phyloP scores from a whole-genome alignment of 1,140 invertebrate genomes.

The Dendrolimus punctatus region DNA sequence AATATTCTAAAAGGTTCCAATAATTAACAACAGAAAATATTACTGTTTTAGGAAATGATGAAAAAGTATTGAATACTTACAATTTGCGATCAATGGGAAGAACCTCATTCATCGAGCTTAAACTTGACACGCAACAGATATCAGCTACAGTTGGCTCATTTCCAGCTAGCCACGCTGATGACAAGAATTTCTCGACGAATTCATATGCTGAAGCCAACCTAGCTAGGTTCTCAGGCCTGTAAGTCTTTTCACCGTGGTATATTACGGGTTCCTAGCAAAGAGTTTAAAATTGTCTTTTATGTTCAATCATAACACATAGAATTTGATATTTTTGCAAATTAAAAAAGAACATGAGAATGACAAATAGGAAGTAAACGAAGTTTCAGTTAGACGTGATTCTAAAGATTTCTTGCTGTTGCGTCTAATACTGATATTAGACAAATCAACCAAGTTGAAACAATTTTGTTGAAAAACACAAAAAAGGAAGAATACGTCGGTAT shows the following conservation, averaged over 20 bases:
- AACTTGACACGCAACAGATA: constrained; percentile 67
- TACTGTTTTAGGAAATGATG: neutral
- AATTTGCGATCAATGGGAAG: constrained; percentile 17
- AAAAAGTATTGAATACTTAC: constrained; percentile 11
- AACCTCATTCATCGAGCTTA: constrained; percentile 30
- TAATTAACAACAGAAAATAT: no score
- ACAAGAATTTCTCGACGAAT: constrained; percentile 71
- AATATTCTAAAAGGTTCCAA: neutral
- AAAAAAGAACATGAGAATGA: no score
- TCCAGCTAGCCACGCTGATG: constrained; percentile 68
- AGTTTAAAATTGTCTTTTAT: neutral
- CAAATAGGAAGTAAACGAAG: no score
- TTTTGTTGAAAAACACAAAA: no score
- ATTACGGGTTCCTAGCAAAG: constrained; percentile 8
- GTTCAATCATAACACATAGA: neutral
- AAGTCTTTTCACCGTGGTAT: constrained; percentile 6
- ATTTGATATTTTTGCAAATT: neutral
- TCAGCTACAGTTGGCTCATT: constrained; percentile 77
- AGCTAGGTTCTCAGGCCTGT: constrained; percentile 14
- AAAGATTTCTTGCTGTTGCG: no score
- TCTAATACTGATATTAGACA: no score
- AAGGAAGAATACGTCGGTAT: no score
- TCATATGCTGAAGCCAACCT: constrained; percentile 69
- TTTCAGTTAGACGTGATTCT: no score
- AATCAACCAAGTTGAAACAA: no score